Evolutionary conservation across 2,113 vertebrate genomes (phyloP).

Genomic region (Muntiacus muntjak): DNA sequence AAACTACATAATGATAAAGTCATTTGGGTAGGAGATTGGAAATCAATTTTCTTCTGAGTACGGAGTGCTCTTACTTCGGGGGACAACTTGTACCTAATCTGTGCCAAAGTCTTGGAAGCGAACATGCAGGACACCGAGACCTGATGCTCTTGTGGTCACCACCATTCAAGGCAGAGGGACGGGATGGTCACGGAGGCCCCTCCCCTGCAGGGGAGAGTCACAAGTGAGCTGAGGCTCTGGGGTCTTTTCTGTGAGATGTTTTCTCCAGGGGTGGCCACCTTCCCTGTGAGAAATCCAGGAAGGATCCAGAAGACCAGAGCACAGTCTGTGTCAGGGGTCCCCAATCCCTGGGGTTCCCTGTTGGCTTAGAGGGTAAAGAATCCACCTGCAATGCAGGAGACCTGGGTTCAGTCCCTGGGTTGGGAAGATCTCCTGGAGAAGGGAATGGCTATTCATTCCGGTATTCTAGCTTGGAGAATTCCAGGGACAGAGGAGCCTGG

Average conservation of each 20-base stretch:
- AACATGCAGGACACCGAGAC: slow-evolving; percentile 55
- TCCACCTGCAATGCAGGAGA: not conserved
- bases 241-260: not conserved
- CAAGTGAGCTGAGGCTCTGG: not conserved
- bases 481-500: not conserved
- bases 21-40: slow-evolving; percentile 79
- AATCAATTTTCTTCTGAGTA: slow-evolving; percentile 81
- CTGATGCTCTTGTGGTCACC: slow-evolving; percentile 42
- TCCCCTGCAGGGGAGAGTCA: not conserved
- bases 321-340: not conserved
- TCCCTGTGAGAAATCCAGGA: not conserved
- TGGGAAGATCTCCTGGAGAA: not conserved
- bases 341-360: not conserved
- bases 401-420: not conserved
- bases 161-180: slow-evolving; percentile 61
- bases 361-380: not conserved
- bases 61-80: slow-evolving; percentile 70
- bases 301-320: not conserved
- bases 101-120: slow-evolving; percentile 19
- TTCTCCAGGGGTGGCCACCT: not conserved
- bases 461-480: not conserved
- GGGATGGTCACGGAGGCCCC: not conserved
- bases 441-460: not conserved
- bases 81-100: slow-evolving; percentile 78
- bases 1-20: slow-evolving; percentile 80